Evolutionary conservation across 30 jellyfish, hydroid and myxozoan genomes (phyloP).

Genomic region (Hydractinia echinata): DNA sequence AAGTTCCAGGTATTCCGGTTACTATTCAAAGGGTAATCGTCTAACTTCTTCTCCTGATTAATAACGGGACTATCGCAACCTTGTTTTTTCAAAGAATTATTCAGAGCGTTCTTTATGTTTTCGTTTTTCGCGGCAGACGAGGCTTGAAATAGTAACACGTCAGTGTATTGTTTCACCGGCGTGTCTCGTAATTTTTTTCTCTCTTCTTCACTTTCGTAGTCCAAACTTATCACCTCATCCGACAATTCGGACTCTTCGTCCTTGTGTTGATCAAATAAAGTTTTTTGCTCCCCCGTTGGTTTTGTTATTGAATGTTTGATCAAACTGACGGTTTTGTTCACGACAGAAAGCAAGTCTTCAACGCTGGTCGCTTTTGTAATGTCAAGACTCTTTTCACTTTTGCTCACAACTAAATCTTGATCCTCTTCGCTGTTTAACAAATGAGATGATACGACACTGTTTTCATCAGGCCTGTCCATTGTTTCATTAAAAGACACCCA

Average conservation of each 20-base stretch:
- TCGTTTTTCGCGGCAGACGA: conserved; percentile 12
- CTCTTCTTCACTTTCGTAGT: conserved; percentile 41
- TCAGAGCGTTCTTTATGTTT: not conserved
- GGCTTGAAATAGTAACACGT: conserved; percentile 30
- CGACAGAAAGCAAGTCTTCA: not conserved
- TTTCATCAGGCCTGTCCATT: not conserved
- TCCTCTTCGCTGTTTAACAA: not conserved
- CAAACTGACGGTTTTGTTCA: not conserved
- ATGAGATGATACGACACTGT: not conserved
- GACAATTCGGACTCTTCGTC: not conserved
- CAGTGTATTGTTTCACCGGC: conserved; percentile 29
- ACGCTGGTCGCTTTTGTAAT: not conserved
- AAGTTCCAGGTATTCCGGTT: conserved; percentile 49
- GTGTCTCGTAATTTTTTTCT: conserved; percentile 26
- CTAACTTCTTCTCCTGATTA: conserved; percentile 18
- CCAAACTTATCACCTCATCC: conserved; percentile 30
- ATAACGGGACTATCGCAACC: not conserved
- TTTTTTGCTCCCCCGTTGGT: not conserved
- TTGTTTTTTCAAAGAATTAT: conserved; percentile 16
- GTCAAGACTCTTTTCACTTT: not conserved
- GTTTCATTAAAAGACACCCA: not conserved
- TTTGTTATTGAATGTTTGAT: not conserved
- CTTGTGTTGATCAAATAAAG: not conserved
- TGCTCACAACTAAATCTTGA: not conserved
- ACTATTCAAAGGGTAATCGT: conserved; percentile 40